These are phyloP conservation scores for Macroramphosus scolopax DNA, from an alignment of 2,797 vertebrate species.

Conservation along the genomic window DNA sequence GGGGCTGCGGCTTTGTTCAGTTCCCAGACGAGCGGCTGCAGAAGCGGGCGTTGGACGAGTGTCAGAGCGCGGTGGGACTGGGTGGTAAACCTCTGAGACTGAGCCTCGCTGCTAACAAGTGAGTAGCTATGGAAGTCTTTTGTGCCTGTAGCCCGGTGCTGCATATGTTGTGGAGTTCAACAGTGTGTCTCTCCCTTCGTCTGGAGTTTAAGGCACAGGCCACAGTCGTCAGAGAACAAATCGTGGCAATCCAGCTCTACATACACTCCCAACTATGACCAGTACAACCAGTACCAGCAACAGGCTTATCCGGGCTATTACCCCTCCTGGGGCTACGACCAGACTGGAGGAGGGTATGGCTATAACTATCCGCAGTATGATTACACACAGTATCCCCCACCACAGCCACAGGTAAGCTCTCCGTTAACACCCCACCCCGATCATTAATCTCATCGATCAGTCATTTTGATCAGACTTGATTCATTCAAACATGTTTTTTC, in stretches of 20 bases:
- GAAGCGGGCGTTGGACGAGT: constrained; percentile 86
- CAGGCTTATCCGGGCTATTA: constrained; percentile 86
- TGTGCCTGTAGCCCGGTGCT: neutral
- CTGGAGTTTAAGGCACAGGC: constrained; percentile 62
- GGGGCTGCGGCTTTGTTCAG: constrained; percentile 93
- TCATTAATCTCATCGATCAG: too few relatives aligned
- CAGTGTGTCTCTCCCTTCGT: neutral
- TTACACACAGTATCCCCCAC: constrained; percentile 82
- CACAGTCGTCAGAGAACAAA: constrained; percentile 44
- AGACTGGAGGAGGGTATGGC: constrained; percentile 83
- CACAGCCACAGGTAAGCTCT: constrained; percentile 83
- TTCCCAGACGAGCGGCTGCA: constrained; percentile 90
- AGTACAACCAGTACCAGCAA: constrained; percentile 68
- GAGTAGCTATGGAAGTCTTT: constrained; percentile 56
- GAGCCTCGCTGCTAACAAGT: constrained; percentile 91
- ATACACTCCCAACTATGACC: constrained; percentile 69
- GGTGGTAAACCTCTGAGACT: constrained; percentile 86
- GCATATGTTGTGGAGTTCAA: neutral
- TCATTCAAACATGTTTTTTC: neutral
- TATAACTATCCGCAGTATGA: constrained; percentile 89
- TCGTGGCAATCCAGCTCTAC: constrained; percentile 76
- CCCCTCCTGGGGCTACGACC: constrained; percentile 88
- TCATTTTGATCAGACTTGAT: neutral
- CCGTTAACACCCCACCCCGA: too few relatives aligned
- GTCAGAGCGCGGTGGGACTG: constrained; percentile 86